Base-by-base conservation (phyloP, 1,140 invertebrate species). In the Drosophila sproati region DNA sequence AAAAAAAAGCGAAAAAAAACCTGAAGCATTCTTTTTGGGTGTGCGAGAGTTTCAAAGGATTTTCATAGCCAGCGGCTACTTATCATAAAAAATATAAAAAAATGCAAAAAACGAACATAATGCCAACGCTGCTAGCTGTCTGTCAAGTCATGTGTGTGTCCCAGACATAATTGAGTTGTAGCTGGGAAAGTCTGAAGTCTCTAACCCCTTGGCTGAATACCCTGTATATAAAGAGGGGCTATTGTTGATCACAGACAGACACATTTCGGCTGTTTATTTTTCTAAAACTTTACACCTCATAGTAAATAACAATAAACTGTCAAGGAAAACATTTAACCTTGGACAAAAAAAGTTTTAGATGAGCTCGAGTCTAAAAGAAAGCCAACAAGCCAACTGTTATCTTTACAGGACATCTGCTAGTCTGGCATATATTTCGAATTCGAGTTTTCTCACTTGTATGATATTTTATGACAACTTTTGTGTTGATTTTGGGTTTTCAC, bases 141-240 rank as follows among this genome's bases (percentile, higher is more conserved):
- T 87, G 85, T 78, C 85, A 89, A 89, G 75, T 85, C 80, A 88
- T 85, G 78, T 78, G 83, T 74, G 83, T 69, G 69, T 83, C 85
- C 86, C 66, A 61, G 39, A 87, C 80, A 89, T 89, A 89, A 89
- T 89, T 89, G 87, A 86, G 86, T 90, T 90, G 86, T 80, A 71
- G 73, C 66, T 60, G 72, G 69, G 45, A 64, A 56, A 51, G 43
- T 51, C 59, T 5, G 41, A 50, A 57, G 45, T 55, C 43, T 45
- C 57, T 29, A 74, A 74, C 72, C 72, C 72, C 45, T 62, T 43
- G 50, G 3, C 6, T 35, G 3, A 2, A 56, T 57, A 74, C 72
- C 57, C 43, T 28, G 48, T 35, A 29, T n/a, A 1, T 5, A 6
- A 5, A 10, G 0, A 3, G 3, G 6, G 45, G n/a, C n/a, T 37